phyloP scores from a whole-genome alignment of 2,888 invertebrate species.

The Drosophila barbarae region DNA sequence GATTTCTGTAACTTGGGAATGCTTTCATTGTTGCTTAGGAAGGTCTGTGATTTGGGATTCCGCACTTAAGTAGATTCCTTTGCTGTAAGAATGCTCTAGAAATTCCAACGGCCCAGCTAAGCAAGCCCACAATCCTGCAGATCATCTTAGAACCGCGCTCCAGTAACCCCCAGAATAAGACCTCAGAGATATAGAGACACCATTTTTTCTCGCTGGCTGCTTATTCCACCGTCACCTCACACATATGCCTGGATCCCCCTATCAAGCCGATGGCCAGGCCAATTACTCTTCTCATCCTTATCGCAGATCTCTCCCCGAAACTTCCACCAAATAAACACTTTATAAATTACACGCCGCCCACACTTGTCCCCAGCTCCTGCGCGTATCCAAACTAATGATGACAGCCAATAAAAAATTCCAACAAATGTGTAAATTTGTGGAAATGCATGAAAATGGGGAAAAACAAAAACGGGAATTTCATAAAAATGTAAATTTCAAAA shows the following conservation, averaged over 20 bases:
- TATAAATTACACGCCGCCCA: constrained; percentile 64
- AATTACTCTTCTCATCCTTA: constrained; percentile 38
- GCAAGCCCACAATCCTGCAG: constrained; percentile 13
- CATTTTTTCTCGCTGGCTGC: constrained; percentile 8
- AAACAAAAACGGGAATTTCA: constrained; percentile 45
- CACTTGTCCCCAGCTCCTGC: constrained; percentile 48
- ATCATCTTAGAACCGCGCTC: constrained; percentile 28
- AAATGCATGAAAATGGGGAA: constrained; percentile 45
- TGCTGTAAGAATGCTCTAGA: background rate
- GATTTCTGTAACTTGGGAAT: no score
- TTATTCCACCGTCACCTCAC: background rate
- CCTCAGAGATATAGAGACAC: background rate
- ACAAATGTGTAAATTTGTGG: constrained; percentile 73
- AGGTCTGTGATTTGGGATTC: background rate
- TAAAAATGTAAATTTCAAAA: constrained; percentile 61
- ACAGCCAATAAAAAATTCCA: constrained; percentile 70
- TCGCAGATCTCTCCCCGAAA: constrained; percentile 29
- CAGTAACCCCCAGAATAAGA: constrained; percentile 17
- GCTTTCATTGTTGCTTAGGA: background rate
- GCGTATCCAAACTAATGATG: constrained; percentile 70
- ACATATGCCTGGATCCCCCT: constrained; percentile 28
- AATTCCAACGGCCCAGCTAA: constrained; percentile 3
- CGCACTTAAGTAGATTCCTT: constrained; percentile 5
- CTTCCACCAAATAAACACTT: constrained; percentile 28
- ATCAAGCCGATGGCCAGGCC: constrained; percentile 27